Base-by-base conservation (phyloP, 2,888 invertebrate species). In the Eristalinus sepulchralis region DNA sequence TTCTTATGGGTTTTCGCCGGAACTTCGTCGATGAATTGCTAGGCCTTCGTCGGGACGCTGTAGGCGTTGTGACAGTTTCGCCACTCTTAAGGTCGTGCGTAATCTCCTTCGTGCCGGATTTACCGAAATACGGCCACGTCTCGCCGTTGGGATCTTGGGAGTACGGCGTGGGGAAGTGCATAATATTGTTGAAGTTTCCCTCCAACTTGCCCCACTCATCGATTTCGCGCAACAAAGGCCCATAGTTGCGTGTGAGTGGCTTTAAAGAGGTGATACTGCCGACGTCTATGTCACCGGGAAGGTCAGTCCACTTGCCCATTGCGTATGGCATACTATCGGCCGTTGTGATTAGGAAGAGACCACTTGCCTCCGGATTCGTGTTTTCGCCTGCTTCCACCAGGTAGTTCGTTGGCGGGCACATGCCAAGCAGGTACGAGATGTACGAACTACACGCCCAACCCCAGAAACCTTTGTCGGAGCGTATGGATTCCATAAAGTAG, bases 401-500 rank as follows among this genome's bases (percentile, higher is more conserved):
- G 76, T 90, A 91, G 82, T 94, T 93, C 8, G 91, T 93, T 0
- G 94, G 94, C 0, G 94, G 94, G 88, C 95, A 95, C 80, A 94
- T 91, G 1, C 95, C 95, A 8, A 95, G 78, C 1, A 95, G 89
- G 89, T 95, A 95, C 11, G 93, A 91, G 2, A 94, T 91, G 88
- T 94, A 95, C 0, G 94, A 94, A 8, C 93, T 91, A 89, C 95
- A 95, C 0, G 93, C 93, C 94, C 95, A 95, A 6, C 95, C 95
- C 94, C 94, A 95, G 90, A 95, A 95, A 0, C 95, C 95, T 55
- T 92, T 90, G n/a, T 91, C 89, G 0, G 94, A 93, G 84, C 94
- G 94, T 68, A 95, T 94, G 0, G 95, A 95, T 90, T 95, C 95
- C 0, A 94, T 93, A 88, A 94, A 95, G 89, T 95, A 95, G 5